A percentile compares a stretch with the other conserved stretches of the same genome.
Evolutionary conservation across 2,888 invertebrate genomes (phyloP).

Genomic region (Lacanobia oleracea): DNA sequence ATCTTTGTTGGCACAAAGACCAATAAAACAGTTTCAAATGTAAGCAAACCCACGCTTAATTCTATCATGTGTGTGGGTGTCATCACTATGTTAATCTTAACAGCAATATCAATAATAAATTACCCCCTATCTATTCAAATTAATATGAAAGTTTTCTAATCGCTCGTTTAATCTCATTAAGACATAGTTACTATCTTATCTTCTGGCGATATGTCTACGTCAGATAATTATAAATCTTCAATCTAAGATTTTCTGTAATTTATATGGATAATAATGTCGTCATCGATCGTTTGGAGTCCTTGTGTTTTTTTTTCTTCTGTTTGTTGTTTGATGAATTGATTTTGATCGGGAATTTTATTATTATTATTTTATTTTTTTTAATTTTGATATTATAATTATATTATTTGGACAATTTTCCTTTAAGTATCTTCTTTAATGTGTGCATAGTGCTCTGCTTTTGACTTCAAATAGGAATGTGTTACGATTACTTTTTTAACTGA

Average conservation of each 20-base stretch:
- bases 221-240: conserved; percentile 36
- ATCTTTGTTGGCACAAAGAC: background rate
- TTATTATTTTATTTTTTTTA: too few species aligned
- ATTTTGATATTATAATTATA: too few species aligned
- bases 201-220: conserved; percentile 31
- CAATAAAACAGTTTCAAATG: background rate
- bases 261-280: conserved; percentile 19
- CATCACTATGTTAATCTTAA: conserved; percentile 47
- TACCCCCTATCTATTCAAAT: conserved; percentile 57
- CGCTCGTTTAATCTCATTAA: conserved; percentile 53
- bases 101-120: conserved; percentile 49
- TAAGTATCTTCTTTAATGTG: too few species aligned
- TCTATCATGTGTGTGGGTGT: conserved; percentile 24
- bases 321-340: background rate
- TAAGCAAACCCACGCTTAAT: conserved; percentile 12
- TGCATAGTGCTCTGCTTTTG: too few species aligned
- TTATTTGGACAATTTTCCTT: background rate
- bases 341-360: too few species aligned
- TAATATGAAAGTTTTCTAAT: conserved; percentile 61
- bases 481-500: too few species aligned
- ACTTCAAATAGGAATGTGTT: background rate
- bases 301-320: conserved; percentile 8
- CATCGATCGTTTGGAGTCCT: background rate
- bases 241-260: conserved; percentile 32
- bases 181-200: conserved; percentile 43